Evolutionary conservation across 2,888 invertebrate genomes (phyloP).

Genomic region (Megamerina dolium): DNA sequence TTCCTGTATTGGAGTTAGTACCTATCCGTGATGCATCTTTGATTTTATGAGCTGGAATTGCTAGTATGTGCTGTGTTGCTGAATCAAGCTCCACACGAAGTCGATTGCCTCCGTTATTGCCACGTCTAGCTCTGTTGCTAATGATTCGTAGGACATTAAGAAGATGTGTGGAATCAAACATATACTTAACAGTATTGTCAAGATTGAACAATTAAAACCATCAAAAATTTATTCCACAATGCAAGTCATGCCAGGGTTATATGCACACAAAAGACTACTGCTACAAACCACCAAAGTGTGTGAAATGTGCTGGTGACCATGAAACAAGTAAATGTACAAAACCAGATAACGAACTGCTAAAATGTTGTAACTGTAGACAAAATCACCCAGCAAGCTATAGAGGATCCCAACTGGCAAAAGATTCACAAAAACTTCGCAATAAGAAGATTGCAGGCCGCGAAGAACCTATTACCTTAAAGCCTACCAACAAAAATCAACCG

Average conservation of each 20-base stretch:
- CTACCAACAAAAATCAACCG: too few species aligned
- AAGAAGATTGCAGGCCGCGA: neutral
- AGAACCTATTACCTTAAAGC: too few species aligned
- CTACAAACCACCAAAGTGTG: neutral
- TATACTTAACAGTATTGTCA: neutral
- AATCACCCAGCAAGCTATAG: constrained; percentile 1
- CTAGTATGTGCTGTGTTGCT: too few species aligned
- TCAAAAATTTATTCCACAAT: neutral
- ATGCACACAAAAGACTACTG: neutral
- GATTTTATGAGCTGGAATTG: too few species aligned
- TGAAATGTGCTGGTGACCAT: neutral
- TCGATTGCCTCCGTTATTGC: too few species aligned
- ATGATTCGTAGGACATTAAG: too few species aligned
- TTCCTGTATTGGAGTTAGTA: too few species aligned
- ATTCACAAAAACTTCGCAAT: neutral
- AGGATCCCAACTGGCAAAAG: neutral
- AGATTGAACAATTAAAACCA: neutral
- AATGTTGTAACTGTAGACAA: neutral
- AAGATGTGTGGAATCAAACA: too few species aligned
- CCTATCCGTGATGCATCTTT: too few species aligned
- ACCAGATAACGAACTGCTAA: neutral
- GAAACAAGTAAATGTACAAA: neutral
- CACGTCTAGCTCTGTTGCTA: too few species aligned
- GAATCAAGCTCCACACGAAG: too few species aligned
- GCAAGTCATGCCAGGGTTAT: neutral